Evolutionary conservation across 2,797 vertebrate species (phyloP).

Genomic region (Hemibagrus guttatus): DNA sequence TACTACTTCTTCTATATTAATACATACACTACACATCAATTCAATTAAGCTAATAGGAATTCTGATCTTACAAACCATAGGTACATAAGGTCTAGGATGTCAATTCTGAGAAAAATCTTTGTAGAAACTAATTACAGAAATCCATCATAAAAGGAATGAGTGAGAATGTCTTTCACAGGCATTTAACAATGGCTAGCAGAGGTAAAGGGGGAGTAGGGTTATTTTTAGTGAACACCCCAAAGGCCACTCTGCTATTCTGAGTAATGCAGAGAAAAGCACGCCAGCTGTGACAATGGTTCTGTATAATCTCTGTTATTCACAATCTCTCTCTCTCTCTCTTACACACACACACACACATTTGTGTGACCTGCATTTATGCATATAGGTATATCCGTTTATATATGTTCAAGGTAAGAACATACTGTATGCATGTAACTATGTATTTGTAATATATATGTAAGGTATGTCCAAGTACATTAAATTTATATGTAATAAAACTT

Average conservation of each 20-base stretch:
- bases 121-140: background rate
- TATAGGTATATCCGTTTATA: background rate
- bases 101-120: background rate
- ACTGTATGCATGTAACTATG: background rate
- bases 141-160: background rate
- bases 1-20: too few relatives aligned
- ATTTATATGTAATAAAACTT: background rate
- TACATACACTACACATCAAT: too few relatives aligned
- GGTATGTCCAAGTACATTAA: background rate
- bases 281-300: constrained; percentile 18
- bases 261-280: constrained; percentile 1
- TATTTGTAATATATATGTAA: background rate
- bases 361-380: background rate
- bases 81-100: too few relatives aligned
- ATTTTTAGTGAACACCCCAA: constrained; percentile 30
- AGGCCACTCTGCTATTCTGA: background rate
- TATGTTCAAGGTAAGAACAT: background rate
- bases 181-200: background rate
- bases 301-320: background rate
- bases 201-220: constrained; percentile 6
- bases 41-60: background rate
- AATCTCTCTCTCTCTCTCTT: background rate
- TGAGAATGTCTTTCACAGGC: background rate
- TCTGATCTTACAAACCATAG: background rate
- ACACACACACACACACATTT: background rate